Evolutionary conservation across 2,888 invertebrate genomes (phyloP).

Genomic region (Herminia tarsipennalis): DNA sequence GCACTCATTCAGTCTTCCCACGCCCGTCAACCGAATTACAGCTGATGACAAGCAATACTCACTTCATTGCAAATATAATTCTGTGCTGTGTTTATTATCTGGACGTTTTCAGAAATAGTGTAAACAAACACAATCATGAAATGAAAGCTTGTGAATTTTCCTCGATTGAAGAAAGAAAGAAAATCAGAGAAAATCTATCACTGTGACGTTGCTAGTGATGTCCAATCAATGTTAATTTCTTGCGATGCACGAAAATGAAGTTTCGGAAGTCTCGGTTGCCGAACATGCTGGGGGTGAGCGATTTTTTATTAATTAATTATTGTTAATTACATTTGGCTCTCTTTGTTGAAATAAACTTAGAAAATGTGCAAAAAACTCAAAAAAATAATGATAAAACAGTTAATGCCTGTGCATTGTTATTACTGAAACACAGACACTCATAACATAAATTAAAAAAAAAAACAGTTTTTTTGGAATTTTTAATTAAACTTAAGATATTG

Average conservation of each 20-base stretch:
- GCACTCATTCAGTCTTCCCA: constrained; percentile 41
- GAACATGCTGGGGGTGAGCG: constrained; percentile 5
- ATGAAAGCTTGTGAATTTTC: constrained; percentile 11
- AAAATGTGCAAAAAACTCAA: no score
- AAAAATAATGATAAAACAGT: no score
- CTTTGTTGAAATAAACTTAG: no score
- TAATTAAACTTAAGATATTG: no score
- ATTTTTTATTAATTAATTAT: no score
- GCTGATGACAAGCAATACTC: constrained; percentile 44
- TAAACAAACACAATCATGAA: constrained; percentile 32
- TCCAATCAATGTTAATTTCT: constrained; percentile 7
- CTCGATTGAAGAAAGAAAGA: constrained; percentile 18
- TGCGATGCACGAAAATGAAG: constrained; percentile 20
- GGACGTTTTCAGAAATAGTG: constrained; percentile 24
- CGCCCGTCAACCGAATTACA: constrained; percentile 47
- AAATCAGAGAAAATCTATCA: background rate
- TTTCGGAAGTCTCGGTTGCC: background rate
- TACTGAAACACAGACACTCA: no score
- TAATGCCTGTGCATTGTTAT: no score
- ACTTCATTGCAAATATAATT: constrained; percentile 53
- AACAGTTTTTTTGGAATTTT: no score
- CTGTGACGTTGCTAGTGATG: constrained; percentile 39
- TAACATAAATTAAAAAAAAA: no score
- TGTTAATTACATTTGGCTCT: no score
- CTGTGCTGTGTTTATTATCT: constrained; percentile 22